A percentile compares a stretch with the other conserved stretches of the same genome.
Conservation (phyloP, 1,140 invertebrate genomes). For the Steinernema feltiae region DNA sequence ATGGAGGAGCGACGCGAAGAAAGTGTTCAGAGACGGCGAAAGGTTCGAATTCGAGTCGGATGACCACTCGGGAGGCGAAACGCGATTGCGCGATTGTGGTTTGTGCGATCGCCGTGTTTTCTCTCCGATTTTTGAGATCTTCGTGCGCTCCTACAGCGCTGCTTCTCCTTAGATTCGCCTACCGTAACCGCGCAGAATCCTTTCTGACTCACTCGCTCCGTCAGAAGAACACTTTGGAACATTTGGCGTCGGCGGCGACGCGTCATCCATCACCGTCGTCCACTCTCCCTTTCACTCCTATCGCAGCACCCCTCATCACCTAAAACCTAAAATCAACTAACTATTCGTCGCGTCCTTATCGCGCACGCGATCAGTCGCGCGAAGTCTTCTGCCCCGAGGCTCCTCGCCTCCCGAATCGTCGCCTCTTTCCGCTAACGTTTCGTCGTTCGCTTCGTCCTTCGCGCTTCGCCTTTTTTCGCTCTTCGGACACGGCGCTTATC, state of each 20-base stretch:
- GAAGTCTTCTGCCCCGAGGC: not conserved
- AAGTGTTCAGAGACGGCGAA: not conserved
- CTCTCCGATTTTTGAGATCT: no score
- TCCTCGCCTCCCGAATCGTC: not conserved
- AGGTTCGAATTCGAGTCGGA: not conserved
- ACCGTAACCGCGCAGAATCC: no score
- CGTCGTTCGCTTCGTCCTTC: not conserved
- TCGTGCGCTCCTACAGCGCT: no score
- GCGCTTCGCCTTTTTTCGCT: no score
- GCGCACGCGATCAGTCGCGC: not conserved
- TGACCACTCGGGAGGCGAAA: not conserved
- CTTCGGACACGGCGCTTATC: not conserved
- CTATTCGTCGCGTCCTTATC: not conserved
- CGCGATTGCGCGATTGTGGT: not conserved
- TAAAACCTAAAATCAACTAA: conserved; percentile 4
- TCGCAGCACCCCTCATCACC: not conserved
- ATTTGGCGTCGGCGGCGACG: no score
- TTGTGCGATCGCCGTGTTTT: no score
- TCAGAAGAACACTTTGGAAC: no score
- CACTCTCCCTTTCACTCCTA: not conserved
- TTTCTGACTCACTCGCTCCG: no score
- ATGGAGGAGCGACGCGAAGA: no score
- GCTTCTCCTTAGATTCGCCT: no score
- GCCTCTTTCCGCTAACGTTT: not conserved
- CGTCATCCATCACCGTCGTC: not conserved